Conservation (phyloP, 2,797 vertebrate genomes). For the Australoheros facetus region DNA sequence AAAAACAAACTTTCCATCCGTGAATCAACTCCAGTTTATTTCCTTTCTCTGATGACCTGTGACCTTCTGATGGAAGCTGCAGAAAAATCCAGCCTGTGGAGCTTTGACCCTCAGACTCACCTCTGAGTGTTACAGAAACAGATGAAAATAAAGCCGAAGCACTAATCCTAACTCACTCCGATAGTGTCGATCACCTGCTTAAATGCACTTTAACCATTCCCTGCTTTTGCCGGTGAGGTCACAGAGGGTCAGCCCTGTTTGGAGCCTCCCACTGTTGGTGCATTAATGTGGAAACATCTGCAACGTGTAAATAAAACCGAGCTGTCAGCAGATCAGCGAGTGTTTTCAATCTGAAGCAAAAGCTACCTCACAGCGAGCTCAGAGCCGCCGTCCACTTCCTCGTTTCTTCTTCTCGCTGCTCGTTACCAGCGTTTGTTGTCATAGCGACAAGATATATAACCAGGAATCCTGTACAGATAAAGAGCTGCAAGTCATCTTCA, state of each 20-base stretch:
- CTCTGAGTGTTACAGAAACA: not conserved
- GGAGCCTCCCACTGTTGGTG: not conserved
- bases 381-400: not conserved
- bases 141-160: not conserved
- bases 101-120: not conserved
- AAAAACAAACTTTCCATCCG: not conserved
- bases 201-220: not conserved
- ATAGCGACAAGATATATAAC: not conserved
- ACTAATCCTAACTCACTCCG: not conserved
- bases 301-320: not conserved
- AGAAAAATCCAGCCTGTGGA: too few species aligned
- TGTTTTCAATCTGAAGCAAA: not conserved
- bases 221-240: not conserved
- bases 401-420: conserved; percentile 1
- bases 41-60: not conserved
- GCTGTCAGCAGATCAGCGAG: not conserved
- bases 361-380: not conserved
- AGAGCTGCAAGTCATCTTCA: conserved; percentile 1
- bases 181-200: not conserved
- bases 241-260: not conserved
- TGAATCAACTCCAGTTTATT: not conserved
- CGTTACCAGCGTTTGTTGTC: not conserved
- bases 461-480: conserved; percentile 21
- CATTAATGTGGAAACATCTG: not conserved
- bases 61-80: not conserved